These are phyloP conservation scores for Trypoxylus dichotomus DNA, from an alignment of 1,140 invertebrate genomes.

Conservation along the genomic window DNA sequence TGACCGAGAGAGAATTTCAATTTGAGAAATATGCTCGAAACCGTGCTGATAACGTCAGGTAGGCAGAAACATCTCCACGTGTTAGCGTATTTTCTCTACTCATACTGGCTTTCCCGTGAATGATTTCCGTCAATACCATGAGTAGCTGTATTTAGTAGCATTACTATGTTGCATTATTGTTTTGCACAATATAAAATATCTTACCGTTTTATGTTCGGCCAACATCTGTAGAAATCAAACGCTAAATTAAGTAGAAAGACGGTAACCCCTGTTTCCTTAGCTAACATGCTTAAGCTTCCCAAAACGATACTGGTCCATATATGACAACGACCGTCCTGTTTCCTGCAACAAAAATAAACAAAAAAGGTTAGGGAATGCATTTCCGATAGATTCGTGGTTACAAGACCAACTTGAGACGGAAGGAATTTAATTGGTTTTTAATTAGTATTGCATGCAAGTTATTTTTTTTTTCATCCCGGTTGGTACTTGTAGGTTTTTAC, in stretches of 20 bases:
- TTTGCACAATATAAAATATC: not conserved
- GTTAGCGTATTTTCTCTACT: too few species aligned
- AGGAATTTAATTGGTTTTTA: not conserved
- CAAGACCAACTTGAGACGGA: not conserved
- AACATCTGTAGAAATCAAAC: conserved; percentile 72
- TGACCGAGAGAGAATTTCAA: too few species aligned
- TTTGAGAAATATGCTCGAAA: too few species aligned
- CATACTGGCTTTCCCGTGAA: too few species aligned
- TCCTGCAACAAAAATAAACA: not conserved
- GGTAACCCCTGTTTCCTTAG: conserved; percentile 90
- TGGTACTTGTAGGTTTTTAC: not conserved
- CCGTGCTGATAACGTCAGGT: too few species aligned
- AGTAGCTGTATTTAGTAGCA: too few species aligned
- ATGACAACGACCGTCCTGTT: conserved; percentile 51
- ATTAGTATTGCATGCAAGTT: not conserved
- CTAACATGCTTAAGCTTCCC: conserved; percentile 81
- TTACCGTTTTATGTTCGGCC: conserved; percentile 71
- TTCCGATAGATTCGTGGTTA: not conserved
- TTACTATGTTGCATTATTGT: too few species aligned
- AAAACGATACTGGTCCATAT: conserved; percentile 68
- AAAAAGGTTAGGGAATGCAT: not conserved
- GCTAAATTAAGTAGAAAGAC: conserved; percentile 74
- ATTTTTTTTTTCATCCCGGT: not conserved
- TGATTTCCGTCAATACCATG: too few species aligned
- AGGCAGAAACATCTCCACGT: too few species aligned